These are phyloP conservation scores for Dendropsophus ebraccatus DNA, from an alignment of 2,113 vertebrate genomes.

Conservation along the genomic window DNA sequence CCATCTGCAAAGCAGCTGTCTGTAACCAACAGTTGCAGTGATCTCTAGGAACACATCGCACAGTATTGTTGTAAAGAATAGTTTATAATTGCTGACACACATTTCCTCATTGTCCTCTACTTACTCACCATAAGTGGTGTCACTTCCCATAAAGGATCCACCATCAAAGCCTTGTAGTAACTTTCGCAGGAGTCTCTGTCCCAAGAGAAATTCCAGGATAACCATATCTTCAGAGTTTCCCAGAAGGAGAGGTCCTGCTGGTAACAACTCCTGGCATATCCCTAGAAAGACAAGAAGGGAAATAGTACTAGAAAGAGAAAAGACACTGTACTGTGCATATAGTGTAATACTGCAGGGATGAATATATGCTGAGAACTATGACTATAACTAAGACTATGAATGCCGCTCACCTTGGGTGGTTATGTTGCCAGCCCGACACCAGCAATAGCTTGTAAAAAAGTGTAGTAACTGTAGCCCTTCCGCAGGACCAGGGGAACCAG, in stretches of 20 bases:
- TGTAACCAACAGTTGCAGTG: not conserved
- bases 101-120: too few relatives aligned
- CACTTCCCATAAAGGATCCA: conserved; percentile 58
- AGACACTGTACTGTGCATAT: too few relatives aligned
- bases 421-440: too few relatives aligned
- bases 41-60: not conserved
- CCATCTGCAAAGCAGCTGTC: not conserved
- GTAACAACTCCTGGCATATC: conserved; percentile 21
- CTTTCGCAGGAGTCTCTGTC: conserved; percentile 33
- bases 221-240: conserved; percentile 42
- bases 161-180: conserved; percentile 50
- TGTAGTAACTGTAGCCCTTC: too few relatives aligned
- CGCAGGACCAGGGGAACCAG: too few relatives aligned
- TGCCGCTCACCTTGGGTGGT: too few relatives aligned
- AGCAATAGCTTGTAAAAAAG: too few relatives aligned
- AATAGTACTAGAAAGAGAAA: not conserved
- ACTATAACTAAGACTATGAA: too few relatives aligned
- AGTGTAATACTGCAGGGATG: too few relatives aligned
- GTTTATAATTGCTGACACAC: not conserved
- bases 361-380: too few relatives aligned
- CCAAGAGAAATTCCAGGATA: conserved; percentile 55
- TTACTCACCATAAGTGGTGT: conserved; percentile 54
- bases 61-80: not conserved
- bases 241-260: conserved; percentile 36
- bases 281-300: not conserved